These are phyloP conservation scores for Panthera leo DNA, from an alignment of 2,113 vertebrate genomes.

Conservation along the genomic window DNA sequence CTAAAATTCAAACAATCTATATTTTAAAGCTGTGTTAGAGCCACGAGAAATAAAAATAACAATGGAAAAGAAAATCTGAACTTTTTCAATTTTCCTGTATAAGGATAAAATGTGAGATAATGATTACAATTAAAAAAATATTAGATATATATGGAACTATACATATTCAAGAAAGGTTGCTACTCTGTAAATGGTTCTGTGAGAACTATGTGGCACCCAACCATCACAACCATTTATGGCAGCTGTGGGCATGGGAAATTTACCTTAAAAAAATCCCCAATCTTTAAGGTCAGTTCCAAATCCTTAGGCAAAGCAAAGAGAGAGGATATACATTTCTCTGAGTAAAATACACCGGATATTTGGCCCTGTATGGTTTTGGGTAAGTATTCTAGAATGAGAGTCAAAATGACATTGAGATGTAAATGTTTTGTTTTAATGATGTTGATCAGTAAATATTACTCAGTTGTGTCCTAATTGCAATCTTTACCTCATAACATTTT, in stretches of 20 bases:
- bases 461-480: background rate
- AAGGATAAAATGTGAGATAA: background rate
- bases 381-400: background rate
- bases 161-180: background rate
- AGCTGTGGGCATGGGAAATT: background rate
- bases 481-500: conserved; percentile 65
- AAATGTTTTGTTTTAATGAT: background rate
- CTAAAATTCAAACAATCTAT: background rate
- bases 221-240: too few species aligned
- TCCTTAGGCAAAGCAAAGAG: background rate
- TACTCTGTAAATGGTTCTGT: background rate
- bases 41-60: background rate
- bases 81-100: background rate
- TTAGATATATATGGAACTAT: background rate
- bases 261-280: background rate
- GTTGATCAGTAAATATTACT: background rate
- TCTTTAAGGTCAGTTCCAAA: background rate
- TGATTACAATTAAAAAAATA: background rate
- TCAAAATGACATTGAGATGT: background rate
- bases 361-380: background rate
- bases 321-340: background rate
- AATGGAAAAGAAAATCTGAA: background rate
- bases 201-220: background rate
- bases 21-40: background rate
- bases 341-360: background rate